A percentile compares a stretch with the other conserved stretches of the same genome.
These are phyloP conservation scores for Hipparchia sbordonii DNA, from an alignment of 2,888 invertebrate genomes.

Conservation along the genomic window DNA sequence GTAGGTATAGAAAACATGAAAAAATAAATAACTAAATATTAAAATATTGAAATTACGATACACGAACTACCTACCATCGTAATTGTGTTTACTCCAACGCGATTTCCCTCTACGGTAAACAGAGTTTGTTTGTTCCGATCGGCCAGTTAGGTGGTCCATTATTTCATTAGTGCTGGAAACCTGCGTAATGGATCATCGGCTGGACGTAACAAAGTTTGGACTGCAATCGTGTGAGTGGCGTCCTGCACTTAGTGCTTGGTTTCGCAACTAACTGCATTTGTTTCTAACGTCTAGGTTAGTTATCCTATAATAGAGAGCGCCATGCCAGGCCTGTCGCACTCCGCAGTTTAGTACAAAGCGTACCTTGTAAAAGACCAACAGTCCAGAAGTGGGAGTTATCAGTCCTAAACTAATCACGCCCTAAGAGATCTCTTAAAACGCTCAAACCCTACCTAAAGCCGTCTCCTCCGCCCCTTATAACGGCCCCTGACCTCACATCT, in stretches of 20 bases:
- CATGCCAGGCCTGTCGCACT: too few species aligned
- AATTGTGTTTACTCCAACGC: conserved; percentile 6
- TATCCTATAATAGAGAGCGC: too few species aligned
- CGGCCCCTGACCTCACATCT: too few species aligned
- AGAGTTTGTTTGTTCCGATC: conserved; percentile 54
- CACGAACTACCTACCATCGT: neutral
- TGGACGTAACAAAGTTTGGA: conserved; percentile 39
- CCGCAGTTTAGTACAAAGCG: too few species aligned
- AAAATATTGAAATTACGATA: neutral
- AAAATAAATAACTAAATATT: neutral
- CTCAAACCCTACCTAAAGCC: too few species aligned
- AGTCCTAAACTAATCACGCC: too few species aligned
- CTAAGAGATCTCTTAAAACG: too few species aligned
- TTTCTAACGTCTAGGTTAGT: too few species aligned
- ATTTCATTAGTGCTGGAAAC: conserved; percentile 52
- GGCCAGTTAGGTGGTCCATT: conserved; percentile 52
- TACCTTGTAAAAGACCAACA: too few species aligned
- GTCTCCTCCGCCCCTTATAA: too few species aligned
- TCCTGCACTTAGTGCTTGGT: conserved; percentile 15
- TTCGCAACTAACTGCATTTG: neutral
- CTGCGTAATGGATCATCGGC: conserved; percentile 52
- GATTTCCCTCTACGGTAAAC: conserved; percentile 31
- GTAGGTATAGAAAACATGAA: too few species aligned
- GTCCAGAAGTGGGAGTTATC: too few species aligned
- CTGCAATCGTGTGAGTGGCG: conserved; percentile 28